Conservation (phyloP, 2,113 vertebrate species). For the Oreochromis tanganicae region DNA sequence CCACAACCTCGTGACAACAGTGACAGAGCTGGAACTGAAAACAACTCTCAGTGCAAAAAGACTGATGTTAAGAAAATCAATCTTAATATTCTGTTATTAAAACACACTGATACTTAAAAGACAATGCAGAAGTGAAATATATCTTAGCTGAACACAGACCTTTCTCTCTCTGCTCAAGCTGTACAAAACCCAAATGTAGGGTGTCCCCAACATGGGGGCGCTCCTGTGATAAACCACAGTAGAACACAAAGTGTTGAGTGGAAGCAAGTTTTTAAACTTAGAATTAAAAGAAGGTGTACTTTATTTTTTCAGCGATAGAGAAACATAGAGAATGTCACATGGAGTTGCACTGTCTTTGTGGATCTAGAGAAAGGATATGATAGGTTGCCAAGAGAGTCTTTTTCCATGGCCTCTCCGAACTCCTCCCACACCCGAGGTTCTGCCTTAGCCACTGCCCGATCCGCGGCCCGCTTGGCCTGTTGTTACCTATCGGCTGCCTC, state of each 20-base stretch:
- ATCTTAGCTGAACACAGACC: background rate
- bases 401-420: background rate
- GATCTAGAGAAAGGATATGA: background rate
- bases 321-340: background rate
- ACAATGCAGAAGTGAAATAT: background rate
- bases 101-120: background rate
- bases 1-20: background rate
- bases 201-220: fast-evolving
- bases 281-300: background rate
- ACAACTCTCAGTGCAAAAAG: background rate
- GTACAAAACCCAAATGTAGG: background rate
- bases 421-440: background rate
- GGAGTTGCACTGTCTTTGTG: background rate
- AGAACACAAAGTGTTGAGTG: background rate
- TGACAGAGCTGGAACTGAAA: background rate
- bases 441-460: background rate
- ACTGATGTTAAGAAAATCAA: background rate
- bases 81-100: background rate
- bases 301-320: background rate
- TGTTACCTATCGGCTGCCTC: background rate
- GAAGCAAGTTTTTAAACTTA: background rate
- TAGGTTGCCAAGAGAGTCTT: background rate
- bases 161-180: background rate
- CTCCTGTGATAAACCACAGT: background rate
- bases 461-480: fast-evolving